Conservation (phyloP, 2,797 vertebrate genomes). For the Taenioides sp. region DNA sequence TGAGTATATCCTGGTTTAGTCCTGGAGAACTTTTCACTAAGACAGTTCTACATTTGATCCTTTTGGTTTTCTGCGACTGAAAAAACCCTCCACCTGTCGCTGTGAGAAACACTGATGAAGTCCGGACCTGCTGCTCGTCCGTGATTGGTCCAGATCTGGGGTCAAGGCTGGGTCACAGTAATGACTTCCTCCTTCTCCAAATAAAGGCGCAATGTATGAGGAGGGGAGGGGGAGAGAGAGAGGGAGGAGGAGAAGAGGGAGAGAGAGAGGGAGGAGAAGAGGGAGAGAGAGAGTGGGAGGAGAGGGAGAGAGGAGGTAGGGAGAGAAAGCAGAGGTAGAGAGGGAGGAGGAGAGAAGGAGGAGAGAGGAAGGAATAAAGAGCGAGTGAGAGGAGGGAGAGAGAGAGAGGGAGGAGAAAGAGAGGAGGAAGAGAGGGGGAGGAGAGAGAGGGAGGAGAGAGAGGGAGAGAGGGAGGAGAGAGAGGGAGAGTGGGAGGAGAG, state of each 20-base stretch:
- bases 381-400: too few relatives aligned
- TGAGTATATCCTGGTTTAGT: background rate
- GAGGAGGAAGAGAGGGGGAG: too few relatives aligned
- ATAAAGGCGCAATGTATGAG: conserved; percentile 81
- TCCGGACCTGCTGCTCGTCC: conserved; percentile 20
- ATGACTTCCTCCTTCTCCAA: conserved; percentile 77
- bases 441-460: too few relatives aligned
- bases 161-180: conserved; percentile 80
- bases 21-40: background rate
- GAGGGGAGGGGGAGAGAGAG: conserved; percentile 27
- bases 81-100: background rate
- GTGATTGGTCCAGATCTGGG: conserved; percentile 56
- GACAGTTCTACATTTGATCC: too few relatives aligned
- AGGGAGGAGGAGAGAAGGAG: too few relatives aligned
- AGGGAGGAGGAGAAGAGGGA: conserved; percentile 1
- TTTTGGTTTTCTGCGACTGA: too few relatives aligned
- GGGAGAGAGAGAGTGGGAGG: background rate
- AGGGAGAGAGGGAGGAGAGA: too few relatives aligned
- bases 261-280: background rate
- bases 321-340: background rate
- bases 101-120: conserved; percentile 7
- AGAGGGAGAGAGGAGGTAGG: too few relatives aligned
- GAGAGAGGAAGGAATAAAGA: background rate
- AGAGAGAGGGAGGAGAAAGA: too few relatives aligned
- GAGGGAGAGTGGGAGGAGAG: too few relatives aligned